phyloP scores from a whole-genome alignment of 2,113 vertebrate species.

The Pseudorectes ferrugineus region DNA sequence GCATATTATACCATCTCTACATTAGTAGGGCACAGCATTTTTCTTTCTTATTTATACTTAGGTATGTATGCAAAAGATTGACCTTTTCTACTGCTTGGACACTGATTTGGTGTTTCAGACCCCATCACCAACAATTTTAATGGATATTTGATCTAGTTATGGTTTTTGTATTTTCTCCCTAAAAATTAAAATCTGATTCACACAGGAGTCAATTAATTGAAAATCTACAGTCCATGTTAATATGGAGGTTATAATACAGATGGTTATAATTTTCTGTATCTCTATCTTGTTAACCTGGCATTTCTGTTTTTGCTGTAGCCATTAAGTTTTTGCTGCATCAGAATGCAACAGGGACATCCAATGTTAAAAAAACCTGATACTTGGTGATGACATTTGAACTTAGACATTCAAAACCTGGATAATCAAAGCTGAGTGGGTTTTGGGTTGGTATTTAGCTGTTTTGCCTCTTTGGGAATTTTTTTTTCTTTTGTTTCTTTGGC shows the following conservation, averaged over 20 bases:
- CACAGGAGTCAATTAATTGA: not conserved
- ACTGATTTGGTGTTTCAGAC: not conserved
- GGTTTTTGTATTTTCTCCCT: not conserved
- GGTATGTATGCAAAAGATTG: not conserved
- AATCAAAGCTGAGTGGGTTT: not conserved
- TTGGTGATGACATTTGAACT: not conserved
- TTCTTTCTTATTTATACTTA: not conserved
- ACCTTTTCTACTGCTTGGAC: not conserved
- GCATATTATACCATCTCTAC: not conserved
- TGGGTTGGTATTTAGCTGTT: too few relatives aligned
- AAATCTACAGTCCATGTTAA: not conserved
- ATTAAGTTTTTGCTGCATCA: not conserved
- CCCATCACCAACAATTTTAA: not conserved
- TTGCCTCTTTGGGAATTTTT: accelerated
- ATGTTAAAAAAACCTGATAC: not conserved
- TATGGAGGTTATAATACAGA: not conserved
- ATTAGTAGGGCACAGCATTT: not conserved
- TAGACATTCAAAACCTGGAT: not conserved
- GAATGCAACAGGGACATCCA: not conserved
- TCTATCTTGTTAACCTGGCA: accelerated
- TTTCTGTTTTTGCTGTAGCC: not conserved
- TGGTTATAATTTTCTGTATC: not conserved
- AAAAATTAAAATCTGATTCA: not conserved
- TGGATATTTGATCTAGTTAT: not conserved
- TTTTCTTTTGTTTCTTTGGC: not conserved